Base-by-base conservation (phyloP, 2,888 invertebrate genomes). In the Tachina lurida region DNA sequence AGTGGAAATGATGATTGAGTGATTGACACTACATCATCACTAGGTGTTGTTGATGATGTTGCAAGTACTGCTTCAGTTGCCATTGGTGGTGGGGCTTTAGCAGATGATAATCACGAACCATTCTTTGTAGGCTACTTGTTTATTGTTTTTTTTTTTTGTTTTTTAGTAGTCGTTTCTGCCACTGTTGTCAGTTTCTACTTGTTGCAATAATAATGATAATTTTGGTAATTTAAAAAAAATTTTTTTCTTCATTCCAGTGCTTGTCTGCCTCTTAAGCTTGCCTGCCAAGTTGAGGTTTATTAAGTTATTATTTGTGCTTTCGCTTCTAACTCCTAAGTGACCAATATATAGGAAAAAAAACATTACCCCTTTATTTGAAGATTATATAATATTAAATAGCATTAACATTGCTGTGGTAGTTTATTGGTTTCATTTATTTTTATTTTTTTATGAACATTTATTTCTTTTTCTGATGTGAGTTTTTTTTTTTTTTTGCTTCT, bases 31-130 rank as follows among this genome's bases (percentile, higher is more conserved):
- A 65, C 86, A 86, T 87, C 85, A 79, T 75, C 86, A 58, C 82
- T 71, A 67, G 70, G 83, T 84, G 82, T 76, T 80, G 77, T 89
- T 91, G 90, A 87, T 87, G 88, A 71, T 71, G 79, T 80, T 73
- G 71, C 60, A 65, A 75, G 43, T 67, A 62, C 17, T 45, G 76
- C 47, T 58, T 43, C 52, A 62, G 77, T 62, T 81, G 68, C 19
- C 31, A 47, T 60, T 58, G 45, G 9, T 47, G 56, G 52, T 54
- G 73, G 22, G 79, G 56, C 52, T 77, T 62, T 43, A 41, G 19
- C 62, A 58, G 63, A 77, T 70, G 17, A 31, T 31, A 31, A 31
- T 31, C 31, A 31, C 31, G 49, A 76, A 78, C 74, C 47, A 60
- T 71, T 79, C n/a, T 63, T 43, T 62, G 56, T 22, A 68, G 41